Base-by-base conservation (phyloP, 2,113 vertebrate species). In the Falcunculus frontatus region DNA sequence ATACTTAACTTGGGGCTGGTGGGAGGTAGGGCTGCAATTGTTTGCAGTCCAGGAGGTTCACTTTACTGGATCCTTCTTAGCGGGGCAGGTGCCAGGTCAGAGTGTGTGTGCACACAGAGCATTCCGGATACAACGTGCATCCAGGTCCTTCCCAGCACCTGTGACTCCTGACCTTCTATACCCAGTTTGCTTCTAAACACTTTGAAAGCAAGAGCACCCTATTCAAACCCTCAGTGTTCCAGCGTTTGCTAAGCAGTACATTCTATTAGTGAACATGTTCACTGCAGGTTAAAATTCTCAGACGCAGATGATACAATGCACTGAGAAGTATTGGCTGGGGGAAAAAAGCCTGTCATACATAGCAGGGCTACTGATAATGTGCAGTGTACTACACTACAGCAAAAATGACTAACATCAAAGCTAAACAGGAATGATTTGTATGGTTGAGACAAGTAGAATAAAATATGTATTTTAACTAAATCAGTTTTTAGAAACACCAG, bases 391-490 rank as follows among this genome's bases (percentile, higher is more conserved):
- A 44, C 70, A 70, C 56, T 53, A 85, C 90, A 63, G 75, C 33
- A 63, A 93, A 95, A 97, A 92, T 46, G 68, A 91, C 84, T 93
- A 84, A 82, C 74, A 84, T 78, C 70, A 88, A 90, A 95, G 92
- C 87, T 87, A 87, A 93, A 84, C 30, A 78, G 63, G 78, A 92
- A 96, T 85, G 64, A 89, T 92, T 87, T n/a, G 49, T 56, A 44
- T 82, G 46, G 83, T 76, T 95, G 93, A 93, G 69, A 96, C 76
- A 95, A 96, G 70, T 72, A 62, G 69, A 96, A 89, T 95, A 94
- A 96, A 97, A 95, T 87, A 70, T 4, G 52, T 90, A 39, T 94
- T 95, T 96, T 95, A 96, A 96, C 91, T 85, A 83, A 97, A 95
- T 95, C 75, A 6, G 52, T 93, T 95, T 95, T 95, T 88, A 85